These are phyloP conservation scores for Ophion slaviceki DNA, from an alignment of 2,888 invertebrate genomes.

Conservation along the genomic window DNA sequence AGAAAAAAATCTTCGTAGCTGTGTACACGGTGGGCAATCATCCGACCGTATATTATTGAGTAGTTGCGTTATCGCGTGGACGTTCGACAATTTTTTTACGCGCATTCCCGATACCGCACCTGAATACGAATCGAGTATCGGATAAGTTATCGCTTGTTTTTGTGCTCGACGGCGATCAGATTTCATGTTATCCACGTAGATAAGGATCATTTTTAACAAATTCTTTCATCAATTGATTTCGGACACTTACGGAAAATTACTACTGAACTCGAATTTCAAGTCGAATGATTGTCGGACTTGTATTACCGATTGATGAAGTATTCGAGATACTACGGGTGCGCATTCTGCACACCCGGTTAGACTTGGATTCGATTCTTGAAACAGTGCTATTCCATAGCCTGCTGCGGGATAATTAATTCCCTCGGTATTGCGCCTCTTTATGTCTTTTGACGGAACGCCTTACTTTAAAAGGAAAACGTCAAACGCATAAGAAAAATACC, in stretches of 20 bases:
- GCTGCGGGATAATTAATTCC: no score
- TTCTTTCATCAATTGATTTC: neutral
- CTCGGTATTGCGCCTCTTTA: no score
- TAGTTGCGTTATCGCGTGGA: neutral
- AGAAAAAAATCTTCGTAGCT: neutral
- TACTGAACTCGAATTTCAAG: neutral
- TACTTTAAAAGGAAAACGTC: no score
- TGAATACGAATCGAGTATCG: constrained; percentile 5
- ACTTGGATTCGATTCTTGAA: no score
- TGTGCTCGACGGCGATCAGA: neutral
- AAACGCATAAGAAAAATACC: no score
- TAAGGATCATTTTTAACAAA: neutral
- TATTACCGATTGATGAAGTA: no score
- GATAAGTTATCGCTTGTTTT: constrained; percentile 33
- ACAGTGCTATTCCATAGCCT: no score
- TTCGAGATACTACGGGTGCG: no score
- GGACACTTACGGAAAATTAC: neutral
- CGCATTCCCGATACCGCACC: constrained; percentile 7
- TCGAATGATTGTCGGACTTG: neutral
- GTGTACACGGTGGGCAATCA: neutral
- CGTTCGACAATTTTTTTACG: constrained; percentile 4
- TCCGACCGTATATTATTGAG: neutral
- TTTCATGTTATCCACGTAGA: neutral
- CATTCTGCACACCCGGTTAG: no score
- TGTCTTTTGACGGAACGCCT: no score